Percentiles rank a stretch among this genome's conserved stretches.
These are phyloP conservation scores for Anser cygnoides DNA, from an alignment of 2,113 vertebrate genomes.

Conservation along the genomic window DNA sequence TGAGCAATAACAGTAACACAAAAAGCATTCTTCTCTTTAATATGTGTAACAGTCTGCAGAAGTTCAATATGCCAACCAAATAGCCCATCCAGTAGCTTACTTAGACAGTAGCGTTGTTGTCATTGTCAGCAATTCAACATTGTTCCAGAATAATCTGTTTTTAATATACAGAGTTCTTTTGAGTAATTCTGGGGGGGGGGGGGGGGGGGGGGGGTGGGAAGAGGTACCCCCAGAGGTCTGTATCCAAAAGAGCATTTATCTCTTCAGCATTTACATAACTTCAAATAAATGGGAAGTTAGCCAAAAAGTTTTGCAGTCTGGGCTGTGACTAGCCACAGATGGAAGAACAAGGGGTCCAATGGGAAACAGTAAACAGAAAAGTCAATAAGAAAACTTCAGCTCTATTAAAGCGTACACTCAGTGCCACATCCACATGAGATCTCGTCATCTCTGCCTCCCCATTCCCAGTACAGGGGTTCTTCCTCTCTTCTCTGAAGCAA, in stretches of 20 bases:
- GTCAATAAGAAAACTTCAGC: neutral
- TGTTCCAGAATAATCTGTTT: neutral
- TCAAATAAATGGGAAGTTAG: neutral
- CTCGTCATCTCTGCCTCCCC: neutral
- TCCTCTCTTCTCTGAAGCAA: neutral
- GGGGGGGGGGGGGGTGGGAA: too few relatives aligned
- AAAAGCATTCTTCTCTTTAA: neutral
- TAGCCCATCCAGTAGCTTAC: neutral
- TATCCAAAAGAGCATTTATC: neutral
- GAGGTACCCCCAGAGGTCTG: neutral
- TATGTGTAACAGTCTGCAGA: neutral
- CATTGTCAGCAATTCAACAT: neutral
- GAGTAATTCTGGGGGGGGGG: neutral
- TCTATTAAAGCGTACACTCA: neutral
- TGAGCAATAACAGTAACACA: neutral
- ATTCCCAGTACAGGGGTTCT: neutral
- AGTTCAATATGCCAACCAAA: neutral
- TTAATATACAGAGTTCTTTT: neutral
- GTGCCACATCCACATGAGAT: neutral
- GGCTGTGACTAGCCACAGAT: neutral
- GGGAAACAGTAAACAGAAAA: neutral
- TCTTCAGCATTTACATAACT: neutral
- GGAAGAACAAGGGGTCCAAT: neutral
- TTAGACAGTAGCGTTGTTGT: neutral
- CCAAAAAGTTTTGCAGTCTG: neutral